Evolutionary conservation across 2,888 invertebrate genomes (phyloP).

Genomic region (Tineola bisselliella): DNA sequence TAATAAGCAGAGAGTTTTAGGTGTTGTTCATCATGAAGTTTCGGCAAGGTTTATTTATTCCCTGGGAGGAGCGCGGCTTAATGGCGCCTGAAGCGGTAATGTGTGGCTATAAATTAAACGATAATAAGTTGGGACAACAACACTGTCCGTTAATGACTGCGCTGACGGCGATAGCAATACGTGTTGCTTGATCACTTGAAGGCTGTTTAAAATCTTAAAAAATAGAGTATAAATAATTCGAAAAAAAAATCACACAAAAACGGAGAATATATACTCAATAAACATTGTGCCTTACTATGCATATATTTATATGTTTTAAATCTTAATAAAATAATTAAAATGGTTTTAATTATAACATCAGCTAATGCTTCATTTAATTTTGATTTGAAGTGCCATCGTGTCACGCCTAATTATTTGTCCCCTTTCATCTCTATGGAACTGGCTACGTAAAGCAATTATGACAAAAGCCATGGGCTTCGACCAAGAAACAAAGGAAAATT

Average conservation of each 20-base stretch:
- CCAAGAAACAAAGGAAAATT: slow-evolving; percentile 38
- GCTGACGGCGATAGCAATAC: slow-evolving; percentile 15
- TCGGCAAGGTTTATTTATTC: slow-evolving; percentile 42
- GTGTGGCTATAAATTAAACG: slow-evolving; percentile 63
- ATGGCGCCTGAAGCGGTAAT: slow-evolving; percentile 62
- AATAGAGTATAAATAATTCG: too few species aligned
- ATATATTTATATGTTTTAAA: too few species aligned
- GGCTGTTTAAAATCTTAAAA: background rate
- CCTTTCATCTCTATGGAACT: slow-evolving; percentile 38
- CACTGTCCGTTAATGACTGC: slow-evolving; percentile 42
- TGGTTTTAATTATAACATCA: background rate
- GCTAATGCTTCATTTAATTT: background rate
- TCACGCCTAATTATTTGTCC: slow-evolving; percentile 41
- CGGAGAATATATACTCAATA: too few species aligned
- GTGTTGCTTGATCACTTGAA: background rate
- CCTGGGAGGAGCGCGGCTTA: slow-evolving; percentile 39
- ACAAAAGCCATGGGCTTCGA: slow-evolving; percentile 29
- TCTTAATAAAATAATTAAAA: background rate
- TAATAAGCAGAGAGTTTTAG: slow-evolving; percentile 20
- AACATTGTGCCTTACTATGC: too few species aligned
- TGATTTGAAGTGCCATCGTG: background rate
- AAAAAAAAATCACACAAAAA: too few species aligned
- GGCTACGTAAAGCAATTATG: slow-evolving; percentile 40
- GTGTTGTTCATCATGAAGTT: slow-evolving; percentile 46
- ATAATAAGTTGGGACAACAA: slow-evolving; percentile 64